Evolutionary conservation across 2,888 invertebrate genomes (phyloP), one percentile per base, ranked within the genome.

Genomic region (Sinopyrophorus schimmeli): DNA sequence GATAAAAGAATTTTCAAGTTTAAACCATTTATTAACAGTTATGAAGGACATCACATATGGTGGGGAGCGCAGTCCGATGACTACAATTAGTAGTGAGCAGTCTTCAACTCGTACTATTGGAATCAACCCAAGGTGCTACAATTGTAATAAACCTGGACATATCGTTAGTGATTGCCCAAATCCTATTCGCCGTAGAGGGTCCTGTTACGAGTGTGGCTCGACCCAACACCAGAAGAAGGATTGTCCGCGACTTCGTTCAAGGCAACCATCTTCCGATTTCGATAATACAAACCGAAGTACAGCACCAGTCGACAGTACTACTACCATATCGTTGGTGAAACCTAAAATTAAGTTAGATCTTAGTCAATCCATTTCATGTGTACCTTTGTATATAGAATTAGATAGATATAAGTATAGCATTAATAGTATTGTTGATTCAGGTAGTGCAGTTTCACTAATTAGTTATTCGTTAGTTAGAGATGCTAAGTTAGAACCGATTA

Each of bases 1-100:
- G 16, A 42, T 47, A 31, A 23, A 41, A 7, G 23, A 41, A 10
- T 47, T 47, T 18, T 23, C 2, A n/a, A 16, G 10, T 5, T n/a
- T 47, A 11, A 12, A 12, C 6, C 14, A 40, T 12, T 32, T 38
- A 4, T 9, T 40, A 14, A 15, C 6, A 12, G 21, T 38, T n/a
- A 37, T 38, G 34, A 12, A 32, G 6, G 14, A 38, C 5, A 17
- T 37, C 6, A 38, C 40, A 16, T 23, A 11, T 21, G 12, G 6
- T 9, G 28, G 6, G 6, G 6, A 6, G 6, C 5, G 20, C 5
- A 20, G 6, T 20, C 6, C 6, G 5, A 20, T 6, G 5, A 20
- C 5, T 20, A 20, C 20, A 20, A 20, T 5, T 5, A 20, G 5
- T 6, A 20, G 5, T 6, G 5, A 20, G 20, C 5, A 6, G 5